phyloP scores from a whole-genome alignment of 2,888 invertebrate genomes.

The Microctonus brassicae region DNA sequence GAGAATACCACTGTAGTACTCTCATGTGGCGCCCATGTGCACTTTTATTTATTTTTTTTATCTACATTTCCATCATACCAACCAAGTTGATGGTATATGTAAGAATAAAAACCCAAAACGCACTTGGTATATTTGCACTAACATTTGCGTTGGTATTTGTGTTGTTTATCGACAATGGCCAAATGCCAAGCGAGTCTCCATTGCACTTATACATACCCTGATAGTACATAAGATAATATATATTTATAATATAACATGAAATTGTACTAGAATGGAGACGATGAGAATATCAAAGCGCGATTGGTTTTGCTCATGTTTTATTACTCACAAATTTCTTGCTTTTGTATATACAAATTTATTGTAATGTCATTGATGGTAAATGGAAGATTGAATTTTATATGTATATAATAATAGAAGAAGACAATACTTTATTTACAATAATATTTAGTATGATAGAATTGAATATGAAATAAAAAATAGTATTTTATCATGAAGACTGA shows the following conservation, averaged over 20 bases:
- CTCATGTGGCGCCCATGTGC: neutral
- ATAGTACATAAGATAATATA: too few relatives aligned
- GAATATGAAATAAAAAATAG: too few relatives aligned
- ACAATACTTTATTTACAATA: too few relatives aligned
- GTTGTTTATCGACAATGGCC: constrained; percentile 7
- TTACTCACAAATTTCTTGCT: neutral
- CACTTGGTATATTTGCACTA: neutral
- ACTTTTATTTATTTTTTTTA: neutral
- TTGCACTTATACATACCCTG: too few relatives aligned
- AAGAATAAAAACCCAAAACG: neutral
- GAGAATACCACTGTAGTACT: neutral
- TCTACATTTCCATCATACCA: neutral
- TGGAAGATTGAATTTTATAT: too few relatives aligned
- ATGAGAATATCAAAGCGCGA: constrained; percentile 6
- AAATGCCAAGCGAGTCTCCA: neutral
- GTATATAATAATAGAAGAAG: too few relatives aligned
- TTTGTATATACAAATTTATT: neutral
- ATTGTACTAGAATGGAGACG: neutral
- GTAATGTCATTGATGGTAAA: too few relatives aligned
- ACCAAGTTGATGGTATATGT: neutral
- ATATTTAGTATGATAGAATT: too few relatives aligned
- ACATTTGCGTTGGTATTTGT: neutral
- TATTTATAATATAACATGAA: too few relatives aligned
- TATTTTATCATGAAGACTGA: too few relatives aligned
- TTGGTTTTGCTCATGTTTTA: neutral